phyloP scores from a whole-genome alignment of 2,113 vertebrate genomes.

The Theristicus caerulescens region DNA sequence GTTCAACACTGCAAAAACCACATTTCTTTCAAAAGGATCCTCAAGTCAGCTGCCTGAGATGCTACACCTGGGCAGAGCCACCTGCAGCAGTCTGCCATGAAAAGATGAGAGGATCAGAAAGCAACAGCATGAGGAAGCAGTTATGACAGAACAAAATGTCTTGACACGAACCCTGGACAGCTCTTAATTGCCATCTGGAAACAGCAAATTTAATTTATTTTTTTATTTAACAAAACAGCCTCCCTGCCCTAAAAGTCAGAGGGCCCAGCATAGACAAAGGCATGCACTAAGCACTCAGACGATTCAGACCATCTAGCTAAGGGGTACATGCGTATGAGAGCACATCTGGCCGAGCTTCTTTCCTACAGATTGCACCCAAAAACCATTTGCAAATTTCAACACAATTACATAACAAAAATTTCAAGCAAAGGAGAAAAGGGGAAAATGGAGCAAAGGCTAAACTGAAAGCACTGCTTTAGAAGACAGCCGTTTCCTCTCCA shows the following conservation, averaged over 20 bases:
- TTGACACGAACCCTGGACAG: background rate
- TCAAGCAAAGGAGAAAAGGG: background rate
- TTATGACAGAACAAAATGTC: background rate
- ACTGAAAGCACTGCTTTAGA: background rate
- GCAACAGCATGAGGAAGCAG: background rate
- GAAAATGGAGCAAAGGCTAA: background rate
- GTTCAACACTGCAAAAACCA: background rate
- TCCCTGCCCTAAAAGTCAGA: background rate
- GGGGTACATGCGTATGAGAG: background rate
- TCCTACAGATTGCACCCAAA: background rate
- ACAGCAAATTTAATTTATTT: background rate
- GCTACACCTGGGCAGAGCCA: background rate
- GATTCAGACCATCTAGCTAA: background rate
- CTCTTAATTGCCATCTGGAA: background rate
- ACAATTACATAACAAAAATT: background rate
- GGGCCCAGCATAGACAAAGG: background rate
- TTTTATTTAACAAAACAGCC: background rate
- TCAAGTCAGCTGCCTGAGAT: background rate
- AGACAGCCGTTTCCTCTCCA: background rate
- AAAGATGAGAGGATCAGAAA: background rate
- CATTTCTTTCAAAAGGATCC: background rate
- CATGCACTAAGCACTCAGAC: background rate
- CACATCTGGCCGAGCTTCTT: background rate
- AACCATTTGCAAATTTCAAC: background rate
- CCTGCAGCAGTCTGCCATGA: background rate